Evolutionary conservation across 2,113 vertebrate genomes (phyloP), one percentile per base, ranked within the genome.

Genomic region (Clinocottus analis): DNA sequence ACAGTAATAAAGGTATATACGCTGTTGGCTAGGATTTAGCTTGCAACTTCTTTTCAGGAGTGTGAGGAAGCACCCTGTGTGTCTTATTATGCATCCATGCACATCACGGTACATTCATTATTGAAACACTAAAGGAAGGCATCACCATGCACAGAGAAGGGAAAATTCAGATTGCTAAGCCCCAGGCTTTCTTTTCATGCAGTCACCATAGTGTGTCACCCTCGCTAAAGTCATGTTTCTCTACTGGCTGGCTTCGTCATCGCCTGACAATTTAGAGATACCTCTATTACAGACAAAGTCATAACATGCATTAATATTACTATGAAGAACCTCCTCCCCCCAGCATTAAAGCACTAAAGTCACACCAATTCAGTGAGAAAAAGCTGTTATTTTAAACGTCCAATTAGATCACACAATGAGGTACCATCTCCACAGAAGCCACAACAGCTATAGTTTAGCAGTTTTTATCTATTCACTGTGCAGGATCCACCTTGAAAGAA

Each of bases 351-450:
- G 71, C 56, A 29, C 76, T 75, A 70, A 84, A 68, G 35, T 84
- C 75, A 73, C 76, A 83, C 65, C 65, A 66, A 69, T 75, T 88
- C 29, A 31, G 75, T 39, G 31, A 69, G 53, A 63, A 51, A 75
- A 86, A 68, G 23, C 14, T 4, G 72, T 68, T 87, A 69, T 84
- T 89, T 87, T 72, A 76, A 79, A 84, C 75, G 79, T 77, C 67
- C 89, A 91, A 92, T 93, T 92, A 88, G 87, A 91, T 82, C 82
- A 88, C 58, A 59, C 33, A 81, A 83, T 75, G 82, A 72, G 78
- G 41, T 41, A 37, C 33, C 56, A 64, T 86, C 85, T 85, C 79
- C 41, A 33, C 70, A 79, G 79, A 64, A 84, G 80, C 60, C 41
- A 55, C 53, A 56, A 53, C 64, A 75, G 77, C 79, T 70, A 51